Conservation (phyloP, 2,797 vertebrate genomes). For the Pangasius sanitwongsei region DNA sequence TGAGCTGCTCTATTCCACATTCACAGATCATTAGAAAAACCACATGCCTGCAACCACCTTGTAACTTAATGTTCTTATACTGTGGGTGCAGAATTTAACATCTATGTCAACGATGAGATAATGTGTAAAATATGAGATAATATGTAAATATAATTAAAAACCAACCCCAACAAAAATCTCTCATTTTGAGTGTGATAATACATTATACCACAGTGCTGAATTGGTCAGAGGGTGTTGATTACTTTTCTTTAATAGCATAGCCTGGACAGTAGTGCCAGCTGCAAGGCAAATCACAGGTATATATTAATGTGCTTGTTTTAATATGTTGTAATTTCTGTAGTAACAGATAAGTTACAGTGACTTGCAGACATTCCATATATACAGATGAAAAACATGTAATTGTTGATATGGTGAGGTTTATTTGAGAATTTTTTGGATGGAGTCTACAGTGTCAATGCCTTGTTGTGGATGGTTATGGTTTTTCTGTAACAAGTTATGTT, state of each 20-base stretch:
- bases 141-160: not conserved
- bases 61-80: not conserved
- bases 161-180: no score
- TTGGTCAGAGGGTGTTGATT: not conserved
- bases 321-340: not conserved
- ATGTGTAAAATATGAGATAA: not conserved
- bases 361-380: not conserved
- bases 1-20: no score
- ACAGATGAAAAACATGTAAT: not conserved
- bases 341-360: not conserved
- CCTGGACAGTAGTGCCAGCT: not conserved
- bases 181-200: not conserved
- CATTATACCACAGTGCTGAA: not conserved
- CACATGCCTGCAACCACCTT: no score
- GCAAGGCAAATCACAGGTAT: not conserved
- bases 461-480: not conserved
- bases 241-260: not conserved
- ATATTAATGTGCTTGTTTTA: not conserved
- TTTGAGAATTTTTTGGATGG: not conserved
- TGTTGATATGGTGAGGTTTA: not conserved
- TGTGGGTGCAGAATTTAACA: not conserved
- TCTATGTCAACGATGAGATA: not conserved
- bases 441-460: not conserved
- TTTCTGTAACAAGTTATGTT: not conserved
- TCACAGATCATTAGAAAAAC: no score